These are phyloP conservation scores for Synanthedon vespiformis DNA, from an alignment of 2,888 invertebrate species.

Conservation along the genomic window DNA sequence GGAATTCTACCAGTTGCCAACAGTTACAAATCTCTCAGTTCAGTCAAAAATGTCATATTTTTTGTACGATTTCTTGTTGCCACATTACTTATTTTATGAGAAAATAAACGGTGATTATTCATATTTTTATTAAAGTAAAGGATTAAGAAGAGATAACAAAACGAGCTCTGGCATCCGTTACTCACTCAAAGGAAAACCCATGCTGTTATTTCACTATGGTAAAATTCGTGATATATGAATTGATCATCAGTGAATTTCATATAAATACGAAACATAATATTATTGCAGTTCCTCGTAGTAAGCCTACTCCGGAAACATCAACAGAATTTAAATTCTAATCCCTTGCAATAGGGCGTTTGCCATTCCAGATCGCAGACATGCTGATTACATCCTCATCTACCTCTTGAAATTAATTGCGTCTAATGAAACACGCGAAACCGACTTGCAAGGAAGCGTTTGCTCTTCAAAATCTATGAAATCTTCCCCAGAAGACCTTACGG, in stretches of 20 bases:
- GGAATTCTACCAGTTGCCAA: neutral
- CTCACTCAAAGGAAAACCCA: too few species aligned
- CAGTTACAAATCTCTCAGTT: neutral
- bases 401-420: conserved; percentile 44
- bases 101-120: too few species aligned
- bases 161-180: too few species aligned
- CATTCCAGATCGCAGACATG: conserved; percentile 5
- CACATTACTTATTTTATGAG: too few species aligned
- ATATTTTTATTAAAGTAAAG: too few species aligned
- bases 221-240: too few species aligned
- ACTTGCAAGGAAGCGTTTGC: conserved; percentile 6
- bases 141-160: too few species aligned
- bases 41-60: too few species aligned
- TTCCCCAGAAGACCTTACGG: neutral
- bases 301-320: neutral
- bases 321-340: conserved; percentile 4
- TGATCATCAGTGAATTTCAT: too few species aligned
- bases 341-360: conserved; percentile 8
- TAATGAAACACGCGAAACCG: conserved; percentile 41
- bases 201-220: too few species aligned
- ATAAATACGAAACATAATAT: neutral
- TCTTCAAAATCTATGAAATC: neutral
- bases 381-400: conserved; percentile 13
- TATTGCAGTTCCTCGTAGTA: neutral
- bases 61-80: too few species aligned